These are phyloP conservation scores for Eubasilissa regina DNA, from an alignment of 1,140 invertebrate genomes.

Conservation along the genomic window DNA sequence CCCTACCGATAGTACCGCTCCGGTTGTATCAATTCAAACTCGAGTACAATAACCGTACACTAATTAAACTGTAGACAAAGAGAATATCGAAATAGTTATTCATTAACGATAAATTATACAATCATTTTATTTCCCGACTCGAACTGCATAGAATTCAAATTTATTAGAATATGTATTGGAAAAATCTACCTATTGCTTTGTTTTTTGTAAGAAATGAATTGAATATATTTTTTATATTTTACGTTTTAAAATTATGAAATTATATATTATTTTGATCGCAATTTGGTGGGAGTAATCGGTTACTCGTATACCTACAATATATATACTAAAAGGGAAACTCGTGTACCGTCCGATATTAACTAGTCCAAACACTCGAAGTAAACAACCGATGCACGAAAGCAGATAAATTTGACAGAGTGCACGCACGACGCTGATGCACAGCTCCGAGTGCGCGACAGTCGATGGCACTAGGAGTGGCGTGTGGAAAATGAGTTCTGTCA, in stretches of 20 bases:
- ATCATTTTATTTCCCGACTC: too few relatives aligned
- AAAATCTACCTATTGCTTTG: too few relatives aligned
- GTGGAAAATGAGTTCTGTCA: slow-evolving; percentile 5
- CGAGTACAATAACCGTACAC: neutral
- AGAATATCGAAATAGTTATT: too few relatives aligned
- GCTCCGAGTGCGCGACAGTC: neutral
- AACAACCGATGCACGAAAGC: neutral
- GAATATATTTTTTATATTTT: too few relatives aligned
- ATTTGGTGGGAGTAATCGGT: too few relatives aligned
- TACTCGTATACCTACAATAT: too few relatives aligned
- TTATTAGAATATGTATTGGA: too few relatives aligned
- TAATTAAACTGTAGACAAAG: too few relatives aligned
- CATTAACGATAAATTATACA: too few relatives aligned
- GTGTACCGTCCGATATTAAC: neutral
- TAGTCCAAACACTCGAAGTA: neutral
- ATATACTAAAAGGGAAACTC: neutral
- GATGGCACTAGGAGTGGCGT: neutral
- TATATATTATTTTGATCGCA: too few relatives aligned
- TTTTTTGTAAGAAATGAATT: too few relatives aligned
- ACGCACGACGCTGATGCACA: neutral
- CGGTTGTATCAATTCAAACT: neutral
- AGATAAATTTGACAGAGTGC: slow-evolving; percentile 1
- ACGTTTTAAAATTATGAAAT: too few relatives aligned
- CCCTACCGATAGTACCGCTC: slow-evolving; percentile 1
- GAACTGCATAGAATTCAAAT: slow-evolving; percentile 2